Conservation (phyloP, 2,113 vertebrate genomes). For the Hippocampus mohnikei region DNA sequence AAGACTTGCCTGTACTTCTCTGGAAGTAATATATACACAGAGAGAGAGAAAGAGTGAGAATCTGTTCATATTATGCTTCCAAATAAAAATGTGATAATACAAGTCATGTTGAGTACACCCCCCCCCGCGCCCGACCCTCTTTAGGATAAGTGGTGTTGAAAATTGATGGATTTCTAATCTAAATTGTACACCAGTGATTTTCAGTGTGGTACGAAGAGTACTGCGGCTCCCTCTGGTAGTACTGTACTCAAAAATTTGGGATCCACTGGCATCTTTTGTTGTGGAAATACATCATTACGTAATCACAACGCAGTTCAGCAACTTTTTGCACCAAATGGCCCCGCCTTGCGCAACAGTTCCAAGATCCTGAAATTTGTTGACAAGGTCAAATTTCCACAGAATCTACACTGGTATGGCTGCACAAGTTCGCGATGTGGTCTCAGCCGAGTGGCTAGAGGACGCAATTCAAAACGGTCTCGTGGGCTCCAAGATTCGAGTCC, state of each 20-base stretch:
- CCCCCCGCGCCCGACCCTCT: too few species aligned
- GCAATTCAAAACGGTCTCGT: constrained; percentile 71
- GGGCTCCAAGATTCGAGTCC: constrained; percentile 74
- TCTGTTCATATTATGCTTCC: too few species aligned
- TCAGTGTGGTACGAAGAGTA: too few species aligned
- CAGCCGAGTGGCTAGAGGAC: constrained; percentile 83
- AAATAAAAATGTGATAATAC: too few species aligned
- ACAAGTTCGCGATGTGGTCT: constrained; percentile 78
- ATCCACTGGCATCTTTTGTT: too few species aligned
- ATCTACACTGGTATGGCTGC: constrained; percentile 72
- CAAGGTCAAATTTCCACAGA: neutral
- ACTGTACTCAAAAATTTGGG: too few species aligned
- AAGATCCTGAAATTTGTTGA: neutral
- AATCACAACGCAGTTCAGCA: neutral
- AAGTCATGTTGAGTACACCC: too few species aligned
- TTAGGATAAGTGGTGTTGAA: too few species aligned
- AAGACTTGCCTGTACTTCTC: neutral
- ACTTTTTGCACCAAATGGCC: neutral
- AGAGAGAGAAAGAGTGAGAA: too few species aligned
- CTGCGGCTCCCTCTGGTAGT: too few species aligned
- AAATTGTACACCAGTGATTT: too few species aligned
- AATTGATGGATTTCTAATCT: too few species aligned
- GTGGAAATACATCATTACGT: neutral
- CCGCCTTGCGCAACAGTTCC: neutral
- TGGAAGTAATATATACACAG: neutral